phyloP scores from a whole-genome alignment of 2,888 invertebrate species.

The Drosophila stalkeri region DNA sequence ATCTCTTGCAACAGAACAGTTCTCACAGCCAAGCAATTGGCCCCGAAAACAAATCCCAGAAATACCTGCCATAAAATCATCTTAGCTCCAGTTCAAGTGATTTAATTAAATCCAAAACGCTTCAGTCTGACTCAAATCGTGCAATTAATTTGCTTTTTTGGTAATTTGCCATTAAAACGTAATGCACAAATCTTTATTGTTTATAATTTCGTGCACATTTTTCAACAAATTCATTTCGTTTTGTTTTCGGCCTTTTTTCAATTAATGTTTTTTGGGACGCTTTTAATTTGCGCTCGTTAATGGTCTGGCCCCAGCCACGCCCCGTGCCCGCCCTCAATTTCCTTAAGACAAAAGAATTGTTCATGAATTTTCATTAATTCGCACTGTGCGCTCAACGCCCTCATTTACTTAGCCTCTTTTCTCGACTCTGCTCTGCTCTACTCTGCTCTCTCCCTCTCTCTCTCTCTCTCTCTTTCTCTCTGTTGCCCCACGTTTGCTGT shows the following conservation, averaged over 20 bases:
- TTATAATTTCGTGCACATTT: slow-evolving; percentile 63
- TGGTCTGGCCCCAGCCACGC: slow-evolving; percentile 14
- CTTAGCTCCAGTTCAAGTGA: slow-evolving; percentile 42
- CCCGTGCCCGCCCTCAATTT: neutral
- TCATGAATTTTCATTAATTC: slow-evolving; percentile 78
- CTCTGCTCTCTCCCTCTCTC: too few relatives aligned
- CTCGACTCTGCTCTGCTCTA: neutral
- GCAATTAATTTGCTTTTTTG: slow-evolving; percentile 59
- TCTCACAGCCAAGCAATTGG: slow-evolving; percentile 52
- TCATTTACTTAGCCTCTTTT: neutral
- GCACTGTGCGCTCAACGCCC: slow-evolving; percentile 14
- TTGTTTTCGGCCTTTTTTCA: slow-evolving; percentile 14
- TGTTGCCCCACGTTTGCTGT: neutral
- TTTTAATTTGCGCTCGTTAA: slow-evolving; percentile 72
- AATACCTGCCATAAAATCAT: slow-evolving; percentile 22
- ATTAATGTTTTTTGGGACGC: slow-evolving; percentile 54
- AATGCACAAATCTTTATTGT: slow-evolving; percentile 67
- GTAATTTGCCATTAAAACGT: slow-evolving; percentile 64
- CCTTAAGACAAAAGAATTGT: slow-evolving; percentile 50
- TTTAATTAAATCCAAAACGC: slow-evolving; percentile 65
- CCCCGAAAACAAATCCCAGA: slow-evolving; percentile 41
- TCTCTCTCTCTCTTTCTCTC: neutral
- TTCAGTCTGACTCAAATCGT: slow-evolving; percentile 48
- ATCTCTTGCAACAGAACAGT: slow-evolving; percentile 27
- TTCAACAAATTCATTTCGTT: slow-evolving; percentile 24